Evolutionary conservation across 2,888 invertebrate species (phyloP).

Genomic region (Meta bourneti): DNA sequence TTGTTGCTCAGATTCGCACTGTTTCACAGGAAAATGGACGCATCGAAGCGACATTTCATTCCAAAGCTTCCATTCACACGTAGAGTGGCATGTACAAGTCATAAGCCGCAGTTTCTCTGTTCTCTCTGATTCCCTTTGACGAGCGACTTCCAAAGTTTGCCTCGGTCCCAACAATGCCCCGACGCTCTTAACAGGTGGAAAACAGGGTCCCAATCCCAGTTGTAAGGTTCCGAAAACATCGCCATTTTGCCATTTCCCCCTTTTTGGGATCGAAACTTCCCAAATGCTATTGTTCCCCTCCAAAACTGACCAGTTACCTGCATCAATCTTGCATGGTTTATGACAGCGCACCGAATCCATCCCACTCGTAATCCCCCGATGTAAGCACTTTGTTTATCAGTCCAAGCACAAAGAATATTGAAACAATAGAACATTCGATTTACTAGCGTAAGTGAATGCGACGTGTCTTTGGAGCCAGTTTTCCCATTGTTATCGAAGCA

Average conservation of each 20-base stretch:
- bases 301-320: slow-evolving; percentile 40
- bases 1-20: background rate
- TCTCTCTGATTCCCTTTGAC: slow-evolving; percentile 3
- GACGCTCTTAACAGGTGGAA: slow-evolving; percentile 8
- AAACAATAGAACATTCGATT: slow-evolving; percentile 74
- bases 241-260: slow-evolving; percentile 13
- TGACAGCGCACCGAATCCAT: slow-evolving; percentile 41
- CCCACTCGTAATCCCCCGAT: slow-evolving; percentile 53
- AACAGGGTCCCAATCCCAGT: slow-evolving; percentile 21
- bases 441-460: slow-evolving; percentile 65
- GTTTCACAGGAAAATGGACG: background rate
- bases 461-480: slow-evolving; percentile 43
- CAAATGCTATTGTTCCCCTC: slow-evolving; percentile 57
- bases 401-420: slow-evolving; percentile 58
- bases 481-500: slow-evolving; percentile 57
- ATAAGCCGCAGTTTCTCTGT: slow-evolving; percentile 27
- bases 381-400: slow-evolving; percentile 65
- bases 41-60: too few species aligned
- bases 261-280: slow-evolving; percentile 23
- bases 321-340: slow-evolving; percentile 42
- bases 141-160: background rate
- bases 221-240: slow-evolving; percentile 30
- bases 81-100: slow-evolving; percentile 4
- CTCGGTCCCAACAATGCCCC: background rate
- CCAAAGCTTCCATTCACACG: background rate